A percentile compares a stretch with the other conserved stretches of the same genome.
Evolutionary conservation across 2,888 invertebrate species (phyloP).

Genomic region (Apotomis turbidana): DNA sequence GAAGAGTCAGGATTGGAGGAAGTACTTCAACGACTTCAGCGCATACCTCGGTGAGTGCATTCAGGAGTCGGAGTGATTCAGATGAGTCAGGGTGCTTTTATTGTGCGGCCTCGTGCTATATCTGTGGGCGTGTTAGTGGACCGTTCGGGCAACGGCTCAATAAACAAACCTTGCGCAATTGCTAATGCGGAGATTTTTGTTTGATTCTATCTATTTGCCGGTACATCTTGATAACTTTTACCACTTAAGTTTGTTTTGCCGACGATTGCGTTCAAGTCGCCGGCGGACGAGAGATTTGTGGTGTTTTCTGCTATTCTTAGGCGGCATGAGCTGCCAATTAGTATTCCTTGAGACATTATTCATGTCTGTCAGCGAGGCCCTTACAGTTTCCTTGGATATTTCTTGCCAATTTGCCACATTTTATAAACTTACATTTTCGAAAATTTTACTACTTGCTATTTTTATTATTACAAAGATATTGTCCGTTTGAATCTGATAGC

Average conservation of each 20-base stretch:
- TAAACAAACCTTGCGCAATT: constrained; percentile 78
- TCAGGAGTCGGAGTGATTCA: constrained; percentile 52
- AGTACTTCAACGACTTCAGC: constrained; percentile 80
- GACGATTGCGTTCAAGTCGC: constrained; percentile 7
- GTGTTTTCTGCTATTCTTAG: constrained; percentile 39
- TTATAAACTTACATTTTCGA: not conserved
- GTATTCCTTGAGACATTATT: constrained; percentile 34
- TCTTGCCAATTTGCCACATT: constrained; percentile 18
- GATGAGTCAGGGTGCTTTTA: constrained; percentile 74
- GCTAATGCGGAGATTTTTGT: constrained; percentile 50
- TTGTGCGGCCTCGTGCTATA: constrained; percentile 79
- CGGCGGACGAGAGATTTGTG: constrained; percentile 33
- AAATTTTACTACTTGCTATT: not conserved
- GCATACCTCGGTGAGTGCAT: constrained; percentile 79
- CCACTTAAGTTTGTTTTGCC: constrained; percentile 15
- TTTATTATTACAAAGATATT: not conserved
- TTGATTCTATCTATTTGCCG: constrained; percentile 26
- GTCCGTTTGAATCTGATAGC: not conserved
- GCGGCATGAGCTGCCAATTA: constrained; percentile 38
- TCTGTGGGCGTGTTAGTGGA: constrained; percentile 75
- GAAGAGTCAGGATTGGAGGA: constrained; percentile 74
- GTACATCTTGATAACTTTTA: constrained; percentile 29
- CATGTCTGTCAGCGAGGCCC: constrained; percentile 34
- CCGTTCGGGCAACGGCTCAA: constrained; percentile 66
- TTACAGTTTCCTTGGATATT: constrained; percentile 18